A percentile compares a stretch with the other conserved stretches of the same genome.
Conservation (phyloP, 2,888 invertebrate genomes). For the Lithodes maja region DNA sequence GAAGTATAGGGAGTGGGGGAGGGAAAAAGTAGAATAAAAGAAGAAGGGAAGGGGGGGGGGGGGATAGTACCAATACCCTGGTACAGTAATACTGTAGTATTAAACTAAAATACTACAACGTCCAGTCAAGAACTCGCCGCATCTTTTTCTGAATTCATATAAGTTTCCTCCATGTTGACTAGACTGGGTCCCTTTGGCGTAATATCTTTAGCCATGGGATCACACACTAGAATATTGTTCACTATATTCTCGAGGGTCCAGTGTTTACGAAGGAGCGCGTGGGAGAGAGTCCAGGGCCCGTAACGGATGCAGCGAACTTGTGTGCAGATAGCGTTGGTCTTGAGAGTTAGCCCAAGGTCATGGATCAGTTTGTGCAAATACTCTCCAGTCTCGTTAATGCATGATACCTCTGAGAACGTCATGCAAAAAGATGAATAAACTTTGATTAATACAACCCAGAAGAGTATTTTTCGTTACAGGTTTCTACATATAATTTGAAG, state of each 20-base stretch:
- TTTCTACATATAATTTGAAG: too few species aligned
- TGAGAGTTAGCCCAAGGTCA: conserved; percentile 87
- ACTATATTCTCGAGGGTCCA: conserved; percentile 84
- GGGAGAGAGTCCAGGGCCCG: conserved; percentile 85
- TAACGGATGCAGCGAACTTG: conserved; percentile 87
- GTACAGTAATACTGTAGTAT: too few species aligned
- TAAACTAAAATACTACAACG: too few species aligned
- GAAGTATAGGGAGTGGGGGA: too few species aligned
- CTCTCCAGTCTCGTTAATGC: conserved; percentile 87
- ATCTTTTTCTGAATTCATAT: neutral
- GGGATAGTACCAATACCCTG: too few species aligned
- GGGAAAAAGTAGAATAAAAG: too few species aligned
- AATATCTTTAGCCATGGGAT: conserved; percentile 26
- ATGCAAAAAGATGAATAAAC: neutral
- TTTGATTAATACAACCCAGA: too few species aligned
- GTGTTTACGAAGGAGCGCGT: conserved; percentile 87
- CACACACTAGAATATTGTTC: conserved; percentile 48
- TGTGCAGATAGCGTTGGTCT: conserved; percentile 86
- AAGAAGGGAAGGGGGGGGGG: too few species aligned
- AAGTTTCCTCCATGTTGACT: conserved; percentile 6
- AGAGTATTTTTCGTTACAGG: too few species aligned
- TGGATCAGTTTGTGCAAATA: conserved; percentile 87
- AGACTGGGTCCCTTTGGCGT: conserved; percentile 47
- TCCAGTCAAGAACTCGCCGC: neutral
- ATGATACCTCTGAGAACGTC: conserved; percentile 82